phyloP scores from a whole-genome alignment of 2,113 vertebrate genomes.

The Axis porcinus region DNA sequence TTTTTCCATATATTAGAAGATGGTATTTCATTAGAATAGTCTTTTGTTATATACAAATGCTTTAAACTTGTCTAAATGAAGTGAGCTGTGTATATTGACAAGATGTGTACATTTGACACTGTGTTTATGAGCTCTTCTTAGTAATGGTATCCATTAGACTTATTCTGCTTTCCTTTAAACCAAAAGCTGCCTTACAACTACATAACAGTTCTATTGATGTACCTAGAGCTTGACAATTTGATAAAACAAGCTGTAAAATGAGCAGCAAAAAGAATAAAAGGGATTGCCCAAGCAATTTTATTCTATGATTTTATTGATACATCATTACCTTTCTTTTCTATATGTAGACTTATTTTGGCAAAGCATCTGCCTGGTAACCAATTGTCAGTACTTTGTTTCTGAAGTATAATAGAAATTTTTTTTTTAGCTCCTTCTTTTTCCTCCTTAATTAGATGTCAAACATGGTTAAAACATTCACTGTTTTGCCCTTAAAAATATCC shows the following conservation, averaged over 20 bases:
- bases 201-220: constrained; percentile 6
- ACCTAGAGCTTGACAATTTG: constrained; percentile 42
- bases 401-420: constrained; percentile 65
- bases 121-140: neutral
- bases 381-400: constrained; percentile 70
- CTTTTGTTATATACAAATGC: constrained; percentile 21
- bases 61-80: constrained; percentile 32
- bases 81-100: neutral
- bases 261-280: constrained; percentile 6
- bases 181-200: neutral
- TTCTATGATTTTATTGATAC: constrained; percentile 73
- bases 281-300: constrained; percentile 66
- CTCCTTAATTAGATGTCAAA: constrained; percentile 81
- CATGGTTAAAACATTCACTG: constrained; percentile 74
- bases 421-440: constrained; percentile 71
- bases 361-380: constrained; percentile 67
- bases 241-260: constrained; percentile 56
- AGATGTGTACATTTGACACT: neutral
- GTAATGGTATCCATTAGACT: constrained; percentile 36
- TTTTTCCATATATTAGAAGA: neutral
- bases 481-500: constrained; percentile 74
- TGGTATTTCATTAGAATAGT: constrained; percentile 27
- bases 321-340: constrained; percentile 70
- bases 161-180: constrained; percentile 52
- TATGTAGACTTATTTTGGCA: constrained; percentile 51